These are phyloP conservation scores for Parnassius smintheus DNA, from an alignment of 2,888 invertebrate genomes.

Conservation along the genomic window DNA sequence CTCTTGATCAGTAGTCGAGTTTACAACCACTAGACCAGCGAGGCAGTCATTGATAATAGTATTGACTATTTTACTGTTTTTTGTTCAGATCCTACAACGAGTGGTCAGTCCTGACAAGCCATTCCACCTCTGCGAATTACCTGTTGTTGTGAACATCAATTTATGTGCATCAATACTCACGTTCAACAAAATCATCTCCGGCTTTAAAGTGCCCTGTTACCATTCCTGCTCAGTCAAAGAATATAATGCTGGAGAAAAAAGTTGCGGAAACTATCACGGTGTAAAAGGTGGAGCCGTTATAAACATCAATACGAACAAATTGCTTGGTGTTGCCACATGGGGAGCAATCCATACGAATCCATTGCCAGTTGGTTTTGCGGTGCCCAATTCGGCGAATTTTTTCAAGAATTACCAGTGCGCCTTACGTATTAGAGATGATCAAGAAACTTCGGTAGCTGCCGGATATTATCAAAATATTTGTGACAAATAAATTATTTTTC, in stretches of 20 bases:
- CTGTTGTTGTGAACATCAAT: constrained; percentile 41
- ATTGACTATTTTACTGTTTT: neutral
- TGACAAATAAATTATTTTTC: constrained; percentile 22
- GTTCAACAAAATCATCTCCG: constrained; percentile 29
- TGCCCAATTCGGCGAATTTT: constrained; percentile 51
- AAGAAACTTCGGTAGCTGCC: neutral
- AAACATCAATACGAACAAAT: constrained; percentile 35
- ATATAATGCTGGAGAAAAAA: constrained; percentile 24
- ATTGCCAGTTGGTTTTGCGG: constrained; percentile 57
- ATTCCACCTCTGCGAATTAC: constrained; percentile 43
- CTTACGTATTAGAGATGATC: constrained; percentile 41
- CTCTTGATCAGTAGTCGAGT: too few species aligned
- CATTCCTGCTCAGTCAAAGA: constrained; percentile 46
- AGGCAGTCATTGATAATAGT: too few species aligned
- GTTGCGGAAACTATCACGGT: constrained; percentile 47
- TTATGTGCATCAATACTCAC: constrained; percentile 46
- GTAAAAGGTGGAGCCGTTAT: constrained; percentile 54
- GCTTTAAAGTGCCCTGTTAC: constrained; percentile 56
- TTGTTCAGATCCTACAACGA: constrained; percentile 11
- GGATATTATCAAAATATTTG: constrained; percentile 49
- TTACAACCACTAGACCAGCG: too few species aligned
- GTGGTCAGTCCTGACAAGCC: constrained; percentile 30
- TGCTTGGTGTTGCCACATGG: constrained; percentile 62
- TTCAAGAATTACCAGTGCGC: constrained; percentile 52
- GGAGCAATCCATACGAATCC: constrained; percentile 37